Conservation (phyloP, 2,888 invertebrate species). For the Pachliopta kotzebuea region DNA sequence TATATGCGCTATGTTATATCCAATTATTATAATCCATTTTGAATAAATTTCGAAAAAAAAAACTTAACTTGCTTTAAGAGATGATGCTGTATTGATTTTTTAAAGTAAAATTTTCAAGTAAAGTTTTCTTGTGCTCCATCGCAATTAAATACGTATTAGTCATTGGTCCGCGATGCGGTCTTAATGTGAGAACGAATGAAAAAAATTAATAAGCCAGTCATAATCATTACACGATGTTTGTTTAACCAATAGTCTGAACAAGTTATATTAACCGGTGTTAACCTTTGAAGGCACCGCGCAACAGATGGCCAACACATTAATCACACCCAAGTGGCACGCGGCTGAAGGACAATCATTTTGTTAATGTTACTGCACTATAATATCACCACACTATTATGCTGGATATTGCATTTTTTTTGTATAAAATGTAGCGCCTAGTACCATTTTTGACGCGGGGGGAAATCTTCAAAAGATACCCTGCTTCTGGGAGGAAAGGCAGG, state of each 20-base stretch:
- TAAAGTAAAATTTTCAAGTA: not conserved
- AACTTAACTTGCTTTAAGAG: no score
- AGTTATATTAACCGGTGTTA: slow-evolving; percentile 10
- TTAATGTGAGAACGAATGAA: slow-evolving; percentile 6
- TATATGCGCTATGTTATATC: no score
- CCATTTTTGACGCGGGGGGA: slow-evolving; percentile 9
- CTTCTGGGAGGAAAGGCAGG: no score
- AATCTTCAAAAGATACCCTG: no score
- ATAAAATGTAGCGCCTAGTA: slow-evolving; percentile 10
- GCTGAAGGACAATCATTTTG: slow-evolving; percentile 26
- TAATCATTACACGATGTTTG: slow-evolving; percentile 15
- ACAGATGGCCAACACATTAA: slow-evolving; percentile 26
- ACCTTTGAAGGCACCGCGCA: slow-evolving; percentile 16
- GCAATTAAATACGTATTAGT: slow-evolving; percentile 1
- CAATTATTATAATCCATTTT: no score
- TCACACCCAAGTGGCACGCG: slow-evolving; percentile 22
- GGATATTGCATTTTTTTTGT: slow-evolving; percentile 9
- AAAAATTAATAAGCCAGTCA: slow-evolving; percentile 6
- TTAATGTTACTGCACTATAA: slow-evolving; percentile 25
- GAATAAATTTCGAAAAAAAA: no score
- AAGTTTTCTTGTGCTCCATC: not conserved
- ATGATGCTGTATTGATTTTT: not conserved
- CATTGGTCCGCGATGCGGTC: not conserved
- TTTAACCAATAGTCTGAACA: slow-evolving; percentile 13
- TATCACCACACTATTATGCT: slow-evolving; percentile 1